Evolutionary conservation across 2,113 vertebrate genomes (phyloP), one percentile per base, ranked within the genome.

Genomic region (Oreotrochilus melanogaster): DNA sequence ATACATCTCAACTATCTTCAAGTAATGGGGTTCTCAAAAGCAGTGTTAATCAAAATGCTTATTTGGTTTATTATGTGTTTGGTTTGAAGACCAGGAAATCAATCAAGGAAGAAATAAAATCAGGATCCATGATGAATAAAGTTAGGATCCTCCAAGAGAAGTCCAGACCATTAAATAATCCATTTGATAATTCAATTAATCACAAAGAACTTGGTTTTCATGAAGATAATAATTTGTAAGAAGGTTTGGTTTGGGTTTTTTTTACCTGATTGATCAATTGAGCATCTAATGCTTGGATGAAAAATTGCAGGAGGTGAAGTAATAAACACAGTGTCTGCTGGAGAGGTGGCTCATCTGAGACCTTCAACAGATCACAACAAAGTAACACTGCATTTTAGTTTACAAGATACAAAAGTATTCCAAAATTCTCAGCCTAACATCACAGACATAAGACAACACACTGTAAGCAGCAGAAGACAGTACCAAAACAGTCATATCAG

Each of bases 261-360:
- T 80, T 95, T 97, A 99, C 99, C 98, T 99, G 98, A 97, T 67
- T 93, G 64, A 99, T 97, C 72, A 98, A 48, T 45, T 98, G 94
- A 88, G 97, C 95, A 60, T 99, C 98, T 30, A 99, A 43, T 50
- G 69, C 96, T 93, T 98, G 98, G 83, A 99, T 97, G 73, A 99
- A 96, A 88, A 97, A 79, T 24, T 98, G 98, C 64, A 98, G 92
- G 25, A 99, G 93, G 14, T 97, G 98, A 94, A 99, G 96, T 69
- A 99, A 97, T 90, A 98, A 97, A 91, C 98, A 97, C 71, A 99
- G 73, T 9, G 98, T 98, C 70, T 96, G 89, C 75, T 98, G 99
- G 75, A 99, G 96, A 69, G 82, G 90, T 25, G 97, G 96, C 42
- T 99, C 98, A 43, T 50, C 93, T 87, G 94, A 97, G 48, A 99